Base-by-base conservation (phyloP, 2,888 invertebrate species). In the Apoda limacodes region DNA sequence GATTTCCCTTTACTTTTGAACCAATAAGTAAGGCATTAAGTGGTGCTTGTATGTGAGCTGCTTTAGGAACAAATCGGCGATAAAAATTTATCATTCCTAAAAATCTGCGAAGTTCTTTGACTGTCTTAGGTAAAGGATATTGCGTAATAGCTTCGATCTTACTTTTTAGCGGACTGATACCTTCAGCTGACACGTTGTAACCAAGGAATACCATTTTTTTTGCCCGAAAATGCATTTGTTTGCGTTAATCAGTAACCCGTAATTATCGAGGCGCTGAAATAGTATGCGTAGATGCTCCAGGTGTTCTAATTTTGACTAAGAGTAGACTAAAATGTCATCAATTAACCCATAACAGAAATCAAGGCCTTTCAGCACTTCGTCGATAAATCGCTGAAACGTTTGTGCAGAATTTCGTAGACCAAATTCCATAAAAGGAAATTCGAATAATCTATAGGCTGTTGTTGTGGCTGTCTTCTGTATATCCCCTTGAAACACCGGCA, bases 401-500 rank as follows among this genome's bases (percentile, higher is more conserved):
- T 56, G 55, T 1, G 43, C 48, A 1, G 59, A 53, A 29, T 59
- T 59, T 7, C 20, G 19, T 3, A 28, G 12, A 2, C 28, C 28
- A 9, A 20, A 20, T 2, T 9, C 9, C 28, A 28, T 28, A 10
- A 11, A n/a, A 6, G 28, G 15, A n/a, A 28, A 28, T 10, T 28
- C 28, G 22, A 13, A 28, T 10, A 28, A n/a, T 5, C 23, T n/a
- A n/a, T n/a, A n/a, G n/a, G n/a, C n/a, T n/a, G n/a, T n/a, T n/a
- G n/a, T n/a, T n/a, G n/a, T 46, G 2, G 52, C 58, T 1, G 59
- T 58, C 13, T 36, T 37, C 6, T 14, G 25, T 6, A 32, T 25
- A 5, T 30, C 30, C 5, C 48, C 50, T n/a, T 34, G 26, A 3
- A 38, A 27, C 3, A 60, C 42, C 3, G 56, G 60, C 19, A 71